Base-by-base conservation (phyloP, 2,888 invertebrate species). In the Neocrepidodera transversa region DNA sequence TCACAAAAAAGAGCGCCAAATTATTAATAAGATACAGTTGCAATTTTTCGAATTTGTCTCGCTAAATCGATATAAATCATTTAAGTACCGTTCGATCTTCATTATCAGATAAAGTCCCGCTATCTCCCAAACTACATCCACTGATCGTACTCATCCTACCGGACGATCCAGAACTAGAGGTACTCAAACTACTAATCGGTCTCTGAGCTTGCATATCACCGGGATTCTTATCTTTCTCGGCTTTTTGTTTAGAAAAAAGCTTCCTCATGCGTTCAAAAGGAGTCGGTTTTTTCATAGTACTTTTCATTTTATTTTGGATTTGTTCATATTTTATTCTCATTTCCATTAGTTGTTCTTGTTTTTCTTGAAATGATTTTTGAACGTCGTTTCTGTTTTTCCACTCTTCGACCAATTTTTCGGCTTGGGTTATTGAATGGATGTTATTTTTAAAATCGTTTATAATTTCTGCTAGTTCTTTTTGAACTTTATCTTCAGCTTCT, bases 361-460 rank as follows among this genome's bases (percentile, higher is more conserved):
- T 93, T 67, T 93, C 93, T 72, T 90, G 89, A 69, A 92, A 85
- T 1, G 92, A 93, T 71, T 90, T 91, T 70, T 92, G 91, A 0
- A 93, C 93, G 76, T 93, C 93, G 70, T 93, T 92, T 56, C 93
- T 84, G 69, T 91, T 92, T 72, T 87, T 87, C 94, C 94, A 94
- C 73, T 90, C 90, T 77, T 91, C 90, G 1, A 94, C 93, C 49
- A 94, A 81, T 68, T 90, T 86, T 77, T 93, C 93, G 0, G 93
- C 91, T 80, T 93, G 92, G 0, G 88, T 85, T 73, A 94, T 91
- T 0, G 91, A 89, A 67, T 92, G 89, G 2, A 93, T 92, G 73
- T 93, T 92, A 73, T 93, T 93, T 77, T 94, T 93, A 73, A 92
- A 93, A 72, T 93, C 93, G 73, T 89, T 91, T 75, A 94, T 91